Conservation (phyloP, 2,888 invertebrate genomes). For the Bombylius major region DNA sequence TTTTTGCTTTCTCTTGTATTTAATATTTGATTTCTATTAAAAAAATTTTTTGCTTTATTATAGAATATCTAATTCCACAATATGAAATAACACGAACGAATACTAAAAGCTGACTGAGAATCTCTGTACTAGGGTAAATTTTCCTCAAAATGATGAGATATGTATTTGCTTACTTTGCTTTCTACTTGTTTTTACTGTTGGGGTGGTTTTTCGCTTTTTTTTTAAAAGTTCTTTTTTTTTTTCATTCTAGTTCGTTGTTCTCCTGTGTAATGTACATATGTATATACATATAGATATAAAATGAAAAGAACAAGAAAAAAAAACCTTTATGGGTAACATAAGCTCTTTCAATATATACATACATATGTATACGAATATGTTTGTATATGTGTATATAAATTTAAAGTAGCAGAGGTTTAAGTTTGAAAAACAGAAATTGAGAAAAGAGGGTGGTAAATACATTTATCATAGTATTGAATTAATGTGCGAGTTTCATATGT, state of each 20-base stretch:
- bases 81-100: slow-evolving; percentile 29
- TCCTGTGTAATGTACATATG: no score
- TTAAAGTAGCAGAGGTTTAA: no score
- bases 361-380: no score
- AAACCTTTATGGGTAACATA: neutral
- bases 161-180: neutral
- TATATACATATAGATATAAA: neutral
- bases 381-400: no score
- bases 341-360: no score
- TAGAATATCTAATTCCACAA: neutral
- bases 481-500: no score
- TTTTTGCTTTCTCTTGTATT: neutral
- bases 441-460: no score
- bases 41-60: neutral
- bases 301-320: neutral
- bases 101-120: slow-evolving; percentile 37
- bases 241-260: no score
- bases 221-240: no score
- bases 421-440: no score
- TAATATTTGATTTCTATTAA: neutral
- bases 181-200: slow-evolving; percentile 17
- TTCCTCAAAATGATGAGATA: slow-evolving; percentile 7
- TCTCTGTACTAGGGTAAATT: slow-evolving; percentile 23
- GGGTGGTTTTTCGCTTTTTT: slow-evolving; percentile 24
- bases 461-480: no score